Base-by-base conservation (phyloP, 1,140 invertebrate species). In the Adelges cooleyi region DNA sequence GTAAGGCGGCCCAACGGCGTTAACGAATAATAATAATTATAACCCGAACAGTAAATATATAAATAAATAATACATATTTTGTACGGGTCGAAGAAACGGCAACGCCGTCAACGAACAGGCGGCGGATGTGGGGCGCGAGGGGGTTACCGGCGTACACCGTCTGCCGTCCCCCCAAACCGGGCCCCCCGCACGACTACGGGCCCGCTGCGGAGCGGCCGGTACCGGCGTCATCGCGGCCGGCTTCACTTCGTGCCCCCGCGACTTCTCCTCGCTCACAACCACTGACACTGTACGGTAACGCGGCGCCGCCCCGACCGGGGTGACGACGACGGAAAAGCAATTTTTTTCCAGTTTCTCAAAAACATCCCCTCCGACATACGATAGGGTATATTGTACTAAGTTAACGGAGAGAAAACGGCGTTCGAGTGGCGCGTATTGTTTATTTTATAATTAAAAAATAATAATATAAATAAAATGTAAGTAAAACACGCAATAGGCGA, bases 111-210 rank as follows among this genome's bases (percentile, higher is more conserved):
- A 18, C 59, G 59, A 36, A 23, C 13, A 29, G 38, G n/a, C 17
- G 22, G 54, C 15, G 59, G 17, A 13, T 22, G 44, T n/a, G 44
- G 15, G 44, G 15, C n/a, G 20, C 15, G 52, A 20, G 23, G 52
- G 36, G 51, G 33, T n/a, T 18, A 23, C 33, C 50, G 38, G n/a
- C 38, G 11, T 36, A 17, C 36, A 20, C 40, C 22, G 11, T 27
- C 42, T 5, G 59, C 59, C 27, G 59, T 18, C 22, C 54, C 54
- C 54, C 54, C 44, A 59, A 59, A 59, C 44, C 54, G 54, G 54
- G 54, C 54, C 54, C 68, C 53, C 70, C 71, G 72, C 52, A 44
- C 68, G 15, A 59, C 40, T 36, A 22, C 50, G 6, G 15, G n/a
- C 27, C 5, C 11, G 29, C 5, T 23, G 17, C 36, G 53, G 22